Base-by-base conservation (phyloP, 1,140 invertebrate species). In the Drosophila kurseongensis region DNA sequence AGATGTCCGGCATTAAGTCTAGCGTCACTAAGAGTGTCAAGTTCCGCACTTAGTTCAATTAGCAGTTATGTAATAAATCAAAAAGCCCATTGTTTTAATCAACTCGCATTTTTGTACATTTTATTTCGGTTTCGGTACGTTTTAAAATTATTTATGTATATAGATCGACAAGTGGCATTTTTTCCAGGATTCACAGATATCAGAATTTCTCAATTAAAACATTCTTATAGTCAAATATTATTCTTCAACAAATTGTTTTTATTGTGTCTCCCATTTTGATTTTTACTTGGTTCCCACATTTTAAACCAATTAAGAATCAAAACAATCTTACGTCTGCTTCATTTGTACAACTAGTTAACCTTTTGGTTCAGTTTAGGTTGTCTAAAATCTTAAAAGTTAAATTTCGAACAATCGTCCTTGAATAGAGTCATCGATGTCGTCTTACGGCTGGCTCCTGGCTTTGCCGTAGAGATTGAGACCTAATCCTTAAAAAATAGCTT, bases 1-100 rank as follows among this genome's bases (percentile, higher is more conserved):
- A 99, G 94, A 93, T 96, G 44, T 97, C 97, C 48, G 98, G 98
- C 83, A 99, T 99, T 75, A 97, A 98, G 91, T 94, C 96, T 36
- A 95, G 95, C 88, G 95, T 98, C 38, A 95, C 95, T 74, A 98
- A 97, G 93, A 96, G 97, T 92, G 95, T 98, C 66, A 97, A 97
- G 93, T 94, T 98, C 51, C 97, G 97, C 93, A 96, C 71, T 5
- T 90, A 90, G 51, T 71, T 1, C 4, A 0, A 92, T 40, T 7
- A 32, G 29, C 2, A n/a, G 5, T 85, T 62, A 47, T 55, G 40
- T 23, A 57, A 52, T 78, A 57, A 57, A 75, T 56, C 8, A 56
- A 59, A 12, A 27, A 45, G 44, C 13, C 10, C 23, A 3, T 40
- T 50, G 9, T 6, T 23, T 38, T 32, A 45, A 38, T 13, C 41